Conservation (phyloP, 1,140 invertebrate genomes). For the Coenobita brevimanus region DNA sequence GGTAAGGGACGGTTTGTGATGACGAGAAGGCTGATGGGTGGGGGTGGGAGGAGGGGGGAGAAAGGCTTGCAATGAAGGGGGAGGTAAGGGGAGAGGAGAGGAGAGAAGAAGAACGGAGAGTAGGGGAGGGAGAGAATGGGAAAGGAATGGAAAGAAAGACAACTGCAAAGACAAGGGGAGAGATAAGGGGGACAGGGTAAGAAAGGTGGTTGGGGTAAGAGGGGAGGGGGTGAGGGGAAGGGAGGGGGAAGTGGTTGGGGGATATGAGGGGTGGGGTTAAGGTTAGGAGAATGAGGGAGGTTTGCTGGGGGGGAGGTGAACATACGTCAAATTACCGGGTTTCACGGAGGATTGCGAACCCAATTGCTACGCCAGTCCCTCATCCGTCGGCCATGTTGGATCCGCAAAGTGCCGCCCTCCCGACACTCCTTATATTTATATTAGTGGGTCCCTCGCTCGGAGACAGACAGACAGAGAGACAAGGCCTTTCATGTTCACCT, state of each 20-base stretch:
- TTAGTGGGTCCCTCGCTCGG: too few relatives aligned
- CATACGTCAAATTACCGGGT: slow-evolving; percentile 30
- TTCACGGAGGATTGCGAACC: slow-evolving; percentile 23
- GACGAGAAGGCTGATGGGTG: not conserved
- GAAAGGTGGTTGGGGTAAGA: not conserved
- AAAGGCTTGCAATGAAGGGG: not conserved
- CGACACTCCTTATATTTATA: too few relatives aligned
- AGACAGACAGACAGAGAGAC: too few relatives aligned
- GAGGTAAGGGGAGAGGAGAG: not conserved
- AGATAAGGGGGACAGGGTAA: not conserved
- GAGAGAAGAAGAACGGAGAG: not conserved
- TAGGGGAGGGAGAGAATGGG: not conserved
- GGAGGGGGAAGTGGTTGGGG: not conserved
- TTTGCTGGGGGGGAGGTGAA: not conserved
- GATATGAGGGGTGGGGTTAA: not conserved
- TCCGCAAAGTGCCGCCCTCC: not conserved
- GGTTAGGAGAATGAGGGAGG: not conserved
- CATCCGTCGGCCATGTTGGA: slow-evolving; percentile 15
- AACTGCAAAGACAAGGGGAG: not conserved
- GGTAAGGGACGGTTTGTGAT: not conserved
- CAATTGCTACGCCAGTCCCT: slow-evolving; percentile 40
- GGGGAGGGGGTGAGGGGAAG: not conserved
- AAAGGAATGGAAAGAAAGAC: not conserved
- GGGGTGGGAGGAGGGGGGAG: not conserved
- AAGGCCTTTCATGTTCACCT: too few relatives aligned